Evolutionary conservation across 1,140 invertebrate genomes (phyloP), one percentile per base, ranked within the genome.

Genomic region (Drosophila sp.): DNA sequence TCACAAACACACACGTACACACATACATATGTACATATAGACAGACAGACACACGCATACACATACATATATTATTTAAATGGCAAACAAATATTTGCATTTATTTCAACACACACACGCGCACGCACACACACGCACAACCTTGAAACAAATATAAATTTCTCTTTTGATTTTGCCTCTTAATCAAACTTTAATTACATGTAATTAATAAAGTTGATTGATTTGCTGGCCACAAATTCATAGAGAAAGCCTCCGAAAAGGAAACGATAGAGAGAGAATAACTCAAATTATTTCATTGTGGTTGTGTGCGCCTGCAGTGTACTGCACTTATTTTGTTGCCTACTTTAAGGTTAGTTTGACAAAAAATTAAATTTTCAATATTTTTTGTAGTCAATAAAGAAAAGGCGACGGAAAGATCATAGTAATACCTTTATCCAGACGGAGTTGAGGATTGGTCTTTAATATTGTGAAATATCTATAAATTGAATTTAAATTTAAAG

Each of bases 111-210:
- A 55, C 27, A 35, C 23, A 58, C 62, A 70, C 57, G 32, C 61
- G 35, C 58, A 74, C 66, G 38, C 56, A 54, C 61, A 41, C 58
- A 74, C 66, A 41, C 56, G 47, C 50, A 54, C 82, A 86, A 86
- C 83, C 83, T 86, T 86, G 83, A 87, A 81, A 84, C 60, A 78
- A 74, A 62, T 54, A 73, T 58, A 68, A 58, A 63, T 60, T 50
- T 66, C 69, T 11, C 60, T 38, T 50, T 60, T 47, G 7, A 47
- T 50, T 60, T 27, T 72, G 66, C 55, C 70, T 87, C 63, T 86
- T 85, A 85, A 85, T 85, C 76, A 82, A 86, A 87, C 72, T 87
- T 87, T 86, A 86, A 86, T 87, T 86, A 87, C 83, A 76, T 86
- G 79, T 87, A 79, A 82, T 87, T 87, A 87, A 87, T 82, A 79